Base-by-base conservation (phyloP, 1,140 invertebrate species). In the Brachionus manjavacas region DNA sequence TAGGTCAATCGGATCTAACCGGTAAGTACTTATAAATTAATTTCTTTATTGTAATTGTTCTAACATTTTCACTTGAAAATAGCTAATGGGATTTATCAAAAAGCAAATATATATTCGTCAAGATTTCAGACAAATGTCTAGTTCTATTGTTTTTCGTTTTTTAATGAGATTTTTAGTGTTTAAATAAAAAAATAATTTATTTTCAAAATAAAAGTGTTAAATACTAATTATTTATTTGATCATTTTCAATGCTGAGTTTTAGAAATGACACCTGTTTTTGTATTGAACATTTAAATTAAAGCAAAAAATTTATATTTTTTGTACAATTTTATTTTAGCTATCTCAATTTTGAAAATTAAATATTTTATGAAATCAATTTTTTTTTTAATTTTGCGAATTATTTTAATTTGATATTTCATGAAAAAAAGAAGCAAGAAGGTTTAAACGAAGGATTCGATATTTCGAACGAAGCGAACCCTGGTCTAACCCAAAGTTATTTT, bases 41-140 rank as follows among this genome's bases (percentile, higher is more conserved):
- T n/a, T 16, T 41, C 41, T 41, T 16, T 39, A 43, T 74, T 16
- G n/a, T 20, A 14, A 25, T 76, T 25, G 4, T 76, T 72, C 20
- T 72, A 4, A 72, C 31, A 35, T 49, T 76, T 49, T 74, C 23
- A 43, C 6, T 11, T 76, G 1, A 49, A 49, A 25, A 76, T 76
- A 76, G 72, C 72, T 52, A 46, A 76, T 46, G 72, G 72, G 41
- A 76, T 25, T 49, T 49, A 76, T 76, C 41, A 76, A 20, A 76
- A 76, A 76, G 72, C 72, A 12, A 76, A 76, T 49, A 76, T 76
- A 49, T 76, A 49, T 25, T 76, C 72, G 20, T 76, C 72, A 46
- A 76, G 41, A 49, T 76, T 76, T 76, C 72, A 76, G 46, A 76
- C 72, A 14, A 76, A 76, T 76, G 72, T 76, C 8, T 76, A 76